Evolutionary conservation across 2,797 vertebrate species (phyloP), one percentile per base, ranked within the genome.

Genomic region (Poeciliopsis turneri): DNA sequence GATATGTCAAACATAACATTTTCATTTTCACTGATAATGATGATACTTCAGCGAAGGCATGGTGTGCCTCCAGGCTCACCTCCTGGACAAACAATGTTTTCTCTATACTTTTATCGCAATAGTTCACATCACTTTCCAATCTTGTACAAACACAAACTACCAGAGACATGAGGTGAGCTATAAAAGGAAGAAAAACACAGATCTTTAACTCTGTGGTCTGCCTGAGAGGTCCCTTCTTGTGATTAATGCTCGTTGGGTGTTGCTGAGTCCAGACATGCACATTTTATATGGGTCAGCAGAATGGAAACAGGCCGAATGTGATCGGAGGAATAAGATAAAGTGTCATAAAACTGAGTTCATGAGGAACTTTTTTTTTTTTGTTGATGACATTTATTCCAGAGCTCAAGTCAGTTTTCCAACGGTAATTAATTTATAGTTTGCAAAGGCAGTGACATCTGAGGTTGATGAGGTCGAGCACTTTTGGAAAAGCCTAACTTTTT

Each of bases 11-110:
- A 82, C 81, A 80, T n/a, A 64, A 83, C 51, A 47, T 70, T 84
- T 85, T 75, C 64, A 69, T 64, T 84, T 71, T 71, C 30, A 77
- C 72, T 84, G 51, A 75, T 76, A 84, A 85, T 28, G 41, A 46
- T 85, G 59, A 85, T 12, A 3, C 49, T 39, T 49, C 75, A 39
- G 59, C 81, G 75, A 82, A 39, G 77, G 74, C 11, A 4, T 8
- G 82, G 83, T 53, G 82, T 73, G 78, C 88, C 85, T 78, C 84
- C 87, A 76, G 87, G 90, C 82, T 87, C 85, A 76, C 72, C 53
- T 80, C 73, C 83, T 45, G 82, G 76, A 45, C 78, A 79, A 78
- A 51, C 39, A 3, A 1, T 74, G 76, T 82, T 81, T 78, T 84
- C 61, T 76, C 75, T 84, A 68, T 72, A 45, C n/a, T 3, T 74